A percentile compares a stretch with the other conserved stretches of the same genome.
Conservation (phyloP, 2,113 vertebrate genomes). For the Antechinus flavipes region DNA sequence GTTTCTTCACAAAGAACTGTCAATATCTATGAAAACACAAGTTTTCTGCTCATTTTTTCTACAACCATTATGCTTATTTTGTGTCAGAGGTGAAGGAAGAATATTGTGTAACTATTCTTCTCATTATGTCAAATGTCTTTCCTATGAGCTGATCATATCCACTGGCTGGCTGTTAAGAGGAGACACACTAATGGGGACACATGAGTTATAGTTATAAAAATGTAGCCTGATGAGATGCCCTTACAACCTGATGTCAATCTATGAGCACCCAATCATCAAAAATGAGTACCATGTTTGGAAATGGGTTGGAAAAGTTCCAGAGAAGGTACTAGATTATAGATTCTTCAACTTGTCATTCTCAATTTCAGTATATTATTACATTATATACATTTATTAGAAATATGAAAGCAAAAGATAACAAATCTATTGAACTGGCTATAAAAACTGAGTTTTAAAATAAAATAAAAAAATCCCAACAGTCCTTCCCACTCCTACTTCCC, state of each 20-base stretch:
- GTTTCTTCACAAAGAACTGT: background rate
- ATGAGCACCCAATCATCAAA: background rate
- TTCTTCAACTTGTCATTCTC: background rate
- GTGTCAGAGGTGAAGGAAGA: background rate
- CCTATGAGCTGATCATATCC: background rate
- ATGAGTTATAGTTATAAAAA: background rate
- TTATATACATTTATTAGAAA: background rate
- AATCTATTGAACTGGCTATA: background rate
- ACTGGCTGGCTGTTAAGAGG: background rate
- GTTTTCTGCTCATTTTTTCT: background rate
- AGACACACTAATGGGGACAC: background rate
- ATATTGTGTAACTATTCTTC: background rate
- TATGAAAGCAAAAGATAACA: background rate
- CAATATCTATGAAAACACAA: background rate
- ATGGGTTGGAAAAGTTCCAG: background rate
- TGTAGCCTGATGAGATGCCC: background rate
- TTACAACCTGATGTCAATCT: background rate
- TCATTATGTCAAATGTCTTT: background rate
- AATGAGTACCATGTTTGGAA: background rate
- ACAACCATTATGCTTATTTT: background rate
- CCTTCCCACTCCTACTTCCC: background rate
- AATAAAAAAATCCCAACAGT: background rate
- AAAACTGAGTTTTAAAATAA: background rate
- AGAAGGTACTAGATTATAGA: background rate
- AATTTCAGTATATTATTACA: background rate